Percentiles rank a stretch among this genome's conserved stretches.
These are phyloP conservation scores for Drosophila lowei DNA, from an alignment of 1,140 invertebrate species.

Conservation along the genomic window DNA sequence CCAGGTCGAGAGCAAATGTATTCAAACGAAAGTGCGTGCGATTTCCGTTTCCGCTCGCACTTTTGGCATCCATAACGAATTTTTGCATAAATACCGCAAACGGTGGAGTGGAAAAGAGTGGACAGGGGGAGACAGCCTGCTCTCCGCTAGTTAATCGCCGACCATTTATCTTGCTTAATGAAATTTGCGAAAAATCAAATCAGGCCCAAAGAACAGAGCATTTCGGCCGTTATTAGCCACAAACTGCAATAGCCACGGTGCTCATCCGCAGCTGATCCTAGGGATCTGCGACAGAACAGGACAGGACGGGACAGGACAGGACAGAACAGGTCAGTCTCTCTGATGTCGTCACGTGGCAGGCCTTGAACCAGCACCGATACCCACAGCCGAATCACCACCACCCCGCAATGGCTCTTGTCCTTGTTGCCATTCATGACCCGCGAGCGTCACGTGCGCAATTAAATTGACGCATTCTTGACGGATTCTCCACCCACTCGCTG, in stretches of 20 bases:
- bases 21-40: constrained; percentile 35
- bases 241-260: constrained; percentile 38
- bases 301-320: no score
- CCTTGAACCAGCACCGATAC: background rate
- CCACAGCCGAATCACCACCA: no score
- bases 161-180: constrained; percentile 83
- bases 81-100: constrained; percentile 71
- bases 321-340: background rate
- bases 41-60: constrained; percentile 50
- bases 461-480: constrained; percentile 72
- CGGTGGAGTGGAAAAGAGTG: background rate
- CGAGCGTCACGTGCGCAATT: constrained; percentile 73
- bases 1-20: background rate
- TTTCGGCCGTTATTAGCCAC: constrained; percentile 43
- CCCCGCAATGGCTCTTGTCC: background rate
- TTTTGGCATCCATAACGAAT: constrained; percentile 65
- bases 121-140: constrained; percentile 34
- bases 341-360: constrained; percentile 56
- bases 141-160: constrained; percentile 68
- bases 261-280: no score
- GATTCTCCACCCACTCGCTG: constrained; percentile 37
- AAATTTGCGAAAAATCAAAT: constrained; percentile 78
- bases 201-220: background rate
- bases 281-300: no score
- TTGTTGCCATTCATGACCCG: constrained; percentile 39